A percentile compares a stretch with the other conserved stretches of the same genome.
Conservation (phyloP, 2,113 vertebrate species). For the Otis tarda region DNA sequence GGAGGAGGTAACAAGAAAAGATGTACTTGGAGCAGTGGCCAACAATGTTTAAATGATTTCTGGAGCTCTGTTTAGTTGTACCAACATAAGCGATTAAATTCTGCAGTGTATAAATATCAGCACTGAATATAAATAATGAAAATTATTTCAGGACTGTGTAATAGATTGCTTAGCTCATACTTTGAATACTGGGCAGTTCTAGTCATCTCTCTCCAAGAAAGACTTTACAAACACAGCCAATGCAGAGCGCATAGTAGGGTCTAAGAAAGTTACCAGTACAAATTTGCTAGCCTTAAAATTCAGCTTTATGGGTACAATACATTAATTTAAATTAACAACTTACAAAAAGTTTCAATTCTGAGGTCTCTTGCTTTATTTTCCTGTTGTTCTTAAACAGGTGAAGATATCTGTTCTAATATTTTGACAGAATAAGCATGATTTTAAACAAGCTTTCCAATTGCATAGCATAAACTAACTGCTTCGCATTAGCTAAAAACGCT, state of each 20-base stretch:
- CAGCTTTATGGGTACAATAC: background rate
- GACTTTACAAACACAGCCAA: conserved; percentile 8
- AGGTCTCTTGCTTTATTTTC: background rate
- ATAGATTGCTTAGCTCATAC: conserved; percentile 27
- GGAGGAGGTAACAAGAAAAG: background rate
- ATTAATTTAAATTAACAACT: background rate
- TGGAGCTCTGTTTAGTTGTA: conserved; percentile 5
- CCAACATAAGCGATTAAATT: background rate
- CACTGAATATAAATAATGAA: conserved; percentile 34
- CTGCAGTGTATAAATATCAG: background rate
- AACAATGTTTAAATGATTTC: conserved; percentile 10
- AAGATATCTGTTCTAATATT: background rate
- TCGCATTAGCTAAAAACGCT: background rate
- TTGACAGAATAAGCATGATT: background rate
- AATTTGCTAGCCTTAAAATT: background rate
- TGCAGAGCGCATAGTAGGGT: background rate
- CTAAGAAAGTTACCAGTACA: background rate
- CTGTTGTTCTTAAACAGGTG: background rate
- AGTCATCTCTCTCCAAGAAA: background rate
- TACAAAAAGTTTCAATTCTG: background rate
- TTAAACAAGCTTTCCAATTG: background rate
- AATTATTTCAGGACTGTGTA: conserved; percentile 11
- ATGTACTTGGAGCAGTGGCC: background rate
- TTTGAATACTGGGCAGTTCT: background rate
- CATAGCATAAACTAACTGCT: background rate